Percentiles rank a stretch among this genome's conserved stretches.
Evolutionary conservation across 2,888 invertebrate species (phyloP).

Genomic region (Icerya purchasi): DNA sequence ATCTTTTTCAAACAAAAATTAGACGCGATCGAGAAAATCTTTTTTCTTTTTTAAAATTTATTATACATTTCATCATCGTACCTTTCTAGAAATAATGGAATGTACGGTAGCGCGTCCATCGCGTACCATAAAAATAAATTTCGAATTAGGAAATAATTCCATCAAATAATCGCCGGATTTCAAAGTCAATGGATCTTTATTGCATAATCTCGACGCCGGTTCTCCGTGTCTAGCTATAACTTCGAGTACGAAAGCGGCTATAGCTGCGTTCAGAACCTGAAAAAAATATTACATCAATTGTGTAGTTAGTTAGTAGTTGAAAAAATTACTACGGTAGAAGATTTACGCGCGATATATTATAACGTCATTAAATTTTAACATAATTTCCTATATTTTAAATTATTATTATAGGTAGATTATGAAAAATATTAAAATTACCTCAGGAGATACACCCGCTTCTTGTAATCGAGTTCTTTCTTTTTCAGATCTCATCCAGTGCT

Average conservation of each 20-base stretch:
- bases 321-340: no score
- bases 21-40: no score
- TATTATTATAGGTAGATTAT: background rate
- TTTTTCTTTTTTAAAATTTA: no score
- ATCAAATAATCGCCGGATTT: slow-evolving; percentile 90
- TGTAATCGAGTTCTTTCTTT: slow-evolving; percentile 74
- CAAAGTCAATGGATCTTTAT: slow-evolving; percentile 95
- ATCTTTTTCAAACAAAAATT: no score
- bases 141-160: slow-evolving; percentile 88
- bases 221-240: slow-evolving; percentile 91
- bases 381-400: background rate
- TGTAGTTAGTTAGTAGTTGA: no score
- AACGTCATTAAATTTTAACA: background rate
- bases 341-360: no score
- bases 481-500: slow-evolving; percentile 86
- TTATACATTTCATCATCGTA: no score
- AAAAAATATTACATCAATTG: no score
- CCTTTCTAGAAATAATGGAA: slow-evolving; percentile 90
- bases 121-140: slow-evolving; percentile 93
- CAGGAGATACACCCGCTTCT: slow-evolving; percentile 82
- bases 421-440: slow-evolving; percentile 28
- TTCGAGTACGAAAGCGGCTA: slow-evolving; percentile 89
- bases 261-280: slow-evolving; percentile 73
- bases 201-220: slow-evolving; percentile 82
- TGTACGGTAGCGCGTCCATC: slow-evolving; percentile 97